phyloP scores from a whole-genome alignment of 2,113 vertebrate genomes.

The Cephalopholis sonnerati region DNA sequence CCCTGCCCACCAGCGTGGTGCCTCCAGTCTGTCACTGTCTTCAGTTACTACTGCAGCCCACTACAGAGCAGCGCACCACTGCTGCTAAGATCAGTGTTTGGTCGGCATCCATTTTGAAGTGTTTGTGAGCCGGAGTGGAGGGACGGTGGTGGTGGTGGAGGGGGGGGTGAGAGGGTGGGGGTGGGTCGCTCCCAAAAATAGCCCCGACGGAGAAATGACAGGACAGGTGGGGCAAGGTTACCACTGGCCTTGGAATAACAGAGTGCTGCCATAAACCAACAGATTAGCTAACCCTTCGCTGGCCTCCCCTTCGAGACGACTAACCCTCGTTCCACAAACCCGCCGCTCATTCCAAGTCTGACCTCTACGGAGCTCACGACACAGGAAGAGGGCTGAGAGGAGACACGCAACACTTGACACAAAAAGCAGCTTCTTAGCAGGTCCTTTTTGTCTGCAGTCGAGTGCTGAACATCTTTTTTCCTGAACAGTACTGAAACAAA shows the following conservation, averaged over 20 bases:
- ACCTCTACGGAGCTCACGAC: conserved; percentile 44
- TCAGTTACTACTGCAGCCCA: neutral
- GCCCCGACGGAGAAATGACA: conserved; percentile 81
- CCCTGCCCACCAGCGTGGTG: too few species aligned
- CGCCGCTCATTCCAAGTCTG: conserved; percentile 55
- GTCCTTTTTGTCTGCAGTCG: neutral
- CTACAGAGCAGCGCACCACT: neutral
- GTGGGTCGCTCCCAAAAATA: conserved; percentile 81
- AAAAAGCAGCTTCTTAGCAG: neutral
- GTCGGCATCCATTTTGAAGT: conserved; percentile 66
- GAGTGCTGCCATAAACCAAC: conserved; percentile 81
- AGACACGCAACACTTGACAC: conserved; percentile 10
- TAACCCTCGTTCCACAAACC: conserved; percentile 39
- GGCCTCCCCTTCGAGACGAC: conserved; percentile 41
- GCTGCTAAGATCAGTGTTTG: conserved; percentile 1
- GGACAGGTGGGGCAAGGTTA: conserved; percentile 84
- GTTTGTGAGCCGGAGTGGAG: conserved; percentile 50
- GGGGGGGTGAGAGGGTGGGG: neutral
- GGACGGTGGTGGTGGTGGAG: neutral
- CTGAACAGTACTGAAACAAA: too few species aligned
- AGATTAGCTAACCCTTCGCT: conserved; percentile 78
- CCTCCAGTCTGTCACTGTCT: conserved; percentile 3
- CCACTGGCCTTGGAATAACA: conserved; percentile 82
- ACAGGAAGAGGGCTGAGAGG: conserved; percentile 13
- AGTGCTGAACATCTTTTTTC: neutral